phyloP scores from a whole-genome alignment of 2,113 vertebrate species.

The Verasper variegatus region DNA sequence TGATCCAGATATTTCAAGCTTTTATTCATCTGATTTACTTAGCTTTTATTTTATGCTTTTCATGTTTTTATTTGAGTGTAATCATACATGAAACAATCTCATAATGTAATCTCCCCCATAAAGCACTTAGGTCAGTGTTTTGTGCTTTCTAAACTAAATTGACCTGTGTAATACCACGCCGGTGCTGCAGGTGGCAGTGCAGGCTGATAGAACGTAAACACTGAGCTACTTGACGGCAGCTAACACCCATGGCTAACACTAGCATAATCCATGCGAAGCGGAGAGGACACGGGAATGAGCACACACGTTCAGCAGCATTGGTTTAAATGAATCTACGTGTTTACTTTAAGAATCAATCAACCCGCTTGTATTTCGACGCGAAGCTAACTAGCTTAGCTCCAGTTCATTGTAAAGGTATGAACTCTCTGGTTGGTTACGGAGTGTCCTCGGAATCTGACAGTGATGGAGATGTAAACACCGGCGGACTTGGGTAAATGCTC shows the following conservation, averaged over 20 bases:
- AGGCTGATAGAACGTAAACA: not conserved
- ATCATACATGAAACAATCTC: too few species aligned
- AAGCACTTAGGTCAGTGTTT: too few species aligned
- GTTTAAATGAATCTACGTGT: not conserved
- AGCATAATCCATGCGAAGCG: not conserved
- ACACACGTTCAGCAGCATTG: accelerated
- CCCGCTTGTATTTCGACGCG: not conserved
- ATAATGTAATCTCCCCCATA: too few species aligned
- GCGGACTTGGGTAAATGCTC: constrained; percentile 21
- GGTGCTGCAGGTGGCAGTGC: constrained; percentile 40
- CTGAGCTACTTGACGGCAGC: constrained; percentile 2
- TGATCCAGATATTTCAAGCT: too few species aligned
- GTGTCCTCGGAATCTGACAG: constrained; percentile 82
- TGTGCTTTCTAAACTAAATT: too few species aligned
- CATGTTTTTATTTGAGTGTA: too few species aligned
- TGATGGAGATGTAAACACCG: constrained; percentile 65
- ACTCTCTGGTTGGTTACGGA: constrained; percentile 81
- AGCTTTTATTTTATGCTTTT: too few species aligned
- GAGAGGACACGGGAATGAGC: not conserved
- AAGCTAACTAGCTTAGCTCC: constrained; percentile 18
- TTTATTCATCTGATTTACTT: too few species aligned
- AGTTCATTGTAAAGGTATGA: constrained; percentile 47
- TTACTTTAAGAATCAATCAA: not conserved
- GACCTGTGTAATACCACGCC: constrained; percentile 11
- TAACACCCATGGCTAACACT: constrained; percentile 4